phyloP scores from a whole-genome alignment of 2,113 vertebrate genomes.

The Tragulus kanchil region DNA sequence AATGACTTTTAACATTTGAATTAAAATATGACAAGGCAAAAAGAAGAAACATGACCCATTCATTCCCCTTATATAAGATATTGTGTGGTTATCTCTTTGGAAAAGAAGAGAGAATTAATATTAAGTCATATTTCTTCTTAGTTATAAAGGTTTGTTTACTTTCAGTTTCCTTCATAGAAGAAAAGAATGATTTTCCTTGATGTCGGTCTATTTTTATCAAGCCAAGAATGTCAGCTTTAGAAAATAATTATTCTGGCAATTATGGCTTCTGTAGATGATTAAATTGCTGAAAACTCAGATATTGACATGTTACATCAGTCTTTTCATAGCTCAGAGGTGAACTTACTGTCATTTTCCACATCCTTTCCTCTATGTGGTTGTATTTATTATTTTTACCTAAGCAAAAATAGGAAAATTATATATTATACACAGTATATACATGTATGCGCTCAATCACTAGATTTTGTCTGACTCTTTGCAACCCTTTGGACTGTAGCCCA shows the following conservation, averaged over 20 bases:
- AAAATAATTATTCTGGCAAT: constrained; percentile 67
- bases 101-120: background rate
- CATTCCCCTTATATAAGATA: background rate
- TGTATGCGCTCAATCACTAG: background rate
- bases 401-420: background rate
- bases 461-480: background rate
- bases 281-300: background rate
- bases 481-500: background rate
- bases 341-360: background rate
- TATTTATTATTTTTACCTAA: constrained; percentile 1
- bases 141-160: constrained; percentile 49
- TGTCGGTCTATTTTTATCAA: constrained; percentile 48
- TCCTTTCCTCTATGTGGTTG: background rate
- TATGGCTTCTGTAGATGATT: constrained; percentile 58
- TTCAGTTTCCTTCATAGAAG: background rate
- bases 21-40: background rate
- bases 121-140: constrained; percentile 20
- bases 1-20: background rate
- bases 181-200: constrained; percentile 46
- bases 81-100: background rate
- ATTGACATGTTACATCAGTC: background rate
- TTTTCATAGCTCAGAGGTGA: constrained; percentile 14
- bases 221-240: constrained; percentile 39
- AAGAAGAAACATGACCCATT: background rate
- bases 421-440: background rate